A percentile compares a stretch with the other conserved stretches of the same genome.
Evolutionary conservation across 2,888 invertebrate genomes (phyloP).

Genomic region (Dinocampus coccinellae): DNA sequence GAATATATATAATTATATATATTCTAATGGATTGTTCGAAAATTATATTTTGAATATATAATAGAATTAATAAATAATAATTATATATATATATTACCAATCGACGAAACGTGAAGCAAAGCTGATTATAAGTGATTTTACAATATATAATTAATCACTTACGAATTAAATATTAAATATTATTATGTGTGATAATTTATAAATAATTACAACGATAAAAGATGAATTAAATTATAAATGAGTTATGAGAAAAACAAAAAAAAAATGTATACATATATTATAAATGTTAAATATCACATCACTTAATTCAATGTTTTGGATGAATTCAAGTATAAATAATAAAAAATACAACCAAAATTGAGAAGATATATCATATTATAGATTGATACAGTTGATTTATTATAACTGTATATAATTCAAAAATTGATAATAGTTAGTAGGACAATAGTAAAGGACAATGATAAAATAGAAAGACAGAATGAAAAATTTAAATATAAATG

Average conservation of each 20-base stretch:
- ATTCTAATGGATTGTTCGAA: not conserved
- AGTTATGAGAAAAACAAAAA: too few relatives aligned
- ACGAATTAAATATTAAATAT: constrained; percentile 3
- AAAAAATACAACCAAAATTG: not conserved
- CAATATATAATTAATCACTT: constrained; percentile 7
- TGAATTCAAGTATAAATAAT: not conserved
- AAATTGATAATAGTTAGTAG: too few relatives aligned
- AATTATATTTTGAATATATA: constrained; percentile 3
- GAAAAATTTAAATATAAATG: not conserved
- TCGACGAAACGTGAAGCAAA: constrained; percentile 46
- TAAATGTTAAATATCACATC: constrained; percentile 48
- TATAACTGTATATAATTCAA: not conserved
- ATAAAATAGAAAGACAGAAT: too few relatives aligned
- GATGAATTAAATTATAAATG: too few relatives aligned
- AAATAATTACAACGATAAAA: constrained; percentile 32
- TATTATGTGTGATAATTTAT: not conserved
- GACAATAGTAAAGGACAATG: too few relatives aligned
- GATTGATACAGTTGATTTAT: not conserved
- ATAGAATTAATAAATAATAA: too few relatives aligned
- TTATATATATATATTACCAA: constrained; percentile 21
- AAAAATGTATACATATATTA: too few relatives aligned
- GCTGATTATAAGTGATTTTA: constrained; percentile 41
- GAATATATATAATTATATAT: not conserved
- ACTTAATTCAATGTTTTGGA: constrained; percentile 33
- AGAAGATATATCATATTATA: not conserved